These are phyloP conservation scores for Sebastes kiyomatsui DNA, from an alignment of 2,797 vertebrate genomes.

Conservation along the genomic window DNA sequence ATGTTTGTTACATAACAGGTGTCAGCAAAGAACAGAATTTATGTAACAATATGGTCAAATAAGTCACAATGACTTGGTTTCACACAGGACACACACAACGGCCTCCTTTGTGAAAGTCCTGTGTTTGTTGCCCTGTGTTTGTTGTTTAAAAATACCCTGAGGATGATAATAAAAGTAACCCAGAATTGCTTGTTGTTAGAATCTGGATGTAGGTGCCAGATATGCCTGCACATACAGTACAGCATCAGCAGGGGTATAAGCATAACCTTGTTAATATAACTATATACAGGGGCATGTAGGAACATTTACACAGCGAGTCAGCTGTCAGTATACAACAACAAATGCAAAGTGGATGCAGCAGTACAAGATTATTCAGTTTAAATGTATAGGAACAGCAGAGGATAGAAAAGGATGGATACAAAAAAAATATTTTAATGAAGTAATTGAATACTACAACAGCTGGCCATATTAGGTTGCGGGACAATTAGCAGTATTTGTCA, in stretches of 20 bases:
- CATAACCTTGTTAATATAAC: background rate
- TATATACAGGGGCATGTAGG: background rate
- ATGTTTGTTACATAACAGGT: too few species aligned
- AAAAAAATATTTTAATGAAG: background rate
- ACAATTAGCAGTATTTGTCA: constrained; percentile 13
- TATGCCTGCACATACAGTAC: background rate
- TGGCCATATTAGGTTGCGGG: background rate
- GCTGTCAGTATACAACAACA: background rate
- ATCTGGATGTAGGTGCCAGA: background rate
- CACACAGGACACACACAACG: too few species aligned
- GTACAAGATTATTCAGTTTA: background rate
- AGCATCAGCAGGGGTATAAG: background rate
- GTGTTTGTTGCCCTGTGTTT: background rate
- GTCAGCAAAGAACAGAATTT: too few species aligned
- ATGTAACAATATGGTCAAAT: too few species aligned
- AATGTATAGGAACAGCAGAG: background rate
- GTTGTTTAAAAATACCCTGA: background rate
- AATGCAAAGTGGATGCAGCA: background rate
- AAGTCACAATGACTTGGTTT: too few species aligned
- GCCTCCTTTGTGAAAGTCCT: too few species aligned
- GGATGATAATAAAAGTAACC: too few species aligned
- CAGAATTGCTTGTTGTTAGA: background rate
- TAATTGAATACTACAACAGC: background rate
- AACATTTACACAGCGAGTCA: background rate
- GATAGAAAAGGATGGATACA: background rate